Base-by-base conservation (phyloP, 1,140 invertebrate genomes). In the Bicyclus anynana region DNA sequence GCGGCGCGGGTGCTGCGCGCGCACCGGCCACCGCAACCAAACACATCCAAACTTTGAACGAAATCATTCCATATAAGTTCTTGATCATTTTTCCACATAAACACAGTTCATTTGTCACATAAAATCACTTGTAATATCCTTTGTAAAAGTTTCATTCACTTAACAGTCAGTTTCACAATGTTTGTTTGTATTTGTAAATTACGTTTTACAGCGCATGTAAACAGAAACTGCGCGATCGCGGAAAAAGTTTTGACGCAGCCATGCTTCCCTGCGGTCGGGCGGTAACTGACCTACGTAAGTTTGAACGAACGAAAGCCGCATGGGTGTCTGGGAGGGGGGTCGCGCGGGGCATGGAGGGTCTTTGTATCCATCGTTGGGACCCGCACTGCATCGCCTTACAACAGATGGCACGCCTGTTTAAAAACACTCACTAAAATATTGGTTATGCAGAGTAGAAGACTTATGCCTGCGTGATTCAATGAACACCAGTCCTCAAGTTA, bases 281-380 rank as follows among this genome's bases (percentile, higher is more conserved):
- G 86, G 87, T 90, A 90, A 90, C 89, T 90, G 89, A 90, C 89
- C 89, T 90, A 84, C 84, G 87, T 85, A 90, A 89, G 86, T 86
- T 86, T 86, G 83, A 86, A 86, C 82, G 77, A 84, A 83, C 81
- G 83, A 86, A 87, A 87, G 84, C 84, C 81, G 84, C 80, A 83
- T 85, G 84, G 80, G 79, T 83, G 72, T 79, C 59, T 72, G 65
- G 63, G 71, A 67, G 77, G 69, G 68, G 70, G 59, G 65, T 62
- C 35, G 63, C 57, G 80, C 62, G 75, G 79, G 77, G 62, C 46
- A 65, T 35, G 73, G 73, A 51, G 59, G 67, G 52, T 67, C 69
- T 70, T 69, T 69, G 68, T 74, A 70, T 72, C 73, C 68, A 76
- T 71, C 75, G 75, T 73, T 82, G 75, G 79, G 80, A 78, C 80